Evolutionary conservation across 2,797 vertebrate species (phyloP).

Genomic region (Cichlasoma orientale): DNA sequence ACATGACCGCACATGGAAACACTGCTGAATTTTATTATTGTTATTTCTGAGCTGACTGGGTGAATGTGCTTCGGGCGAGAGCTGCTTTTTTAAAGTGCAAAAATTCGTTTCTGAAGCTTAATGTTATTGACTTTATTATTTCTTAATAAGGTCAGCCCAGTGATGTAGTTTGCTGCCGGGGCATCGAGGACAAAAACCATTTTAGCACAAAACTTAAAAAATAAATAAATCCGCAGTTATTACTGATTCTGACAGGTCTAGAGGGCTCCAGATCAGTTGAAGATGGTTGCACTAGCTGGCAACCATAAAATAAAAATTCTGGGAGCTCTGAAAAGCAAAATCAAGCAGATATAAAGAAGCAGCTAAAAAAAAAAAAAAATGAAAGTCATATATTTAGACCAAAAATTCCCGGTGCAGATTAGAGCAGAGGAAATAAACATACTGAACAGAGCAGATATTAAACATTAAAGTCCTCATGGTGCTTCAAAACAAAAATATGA

Average conservation of each 20-base stretch:
- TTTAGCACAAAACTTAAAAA: neutral
- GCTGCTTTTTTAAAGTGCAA: neutral
- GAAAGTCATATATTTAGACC: conserved; percentile 3
- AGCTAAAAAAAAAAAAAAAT: neutral
- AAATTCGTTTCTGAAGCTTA: neutral
- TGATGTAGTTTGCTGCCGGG: neutral
- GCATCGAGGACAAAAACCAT: neutral
- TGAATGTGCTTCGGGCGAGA: neutral
- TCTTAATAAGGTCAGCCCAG: neutral
- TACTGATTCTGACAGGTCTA: neutral
- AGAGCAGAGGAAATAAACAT: conserved; percentile 16
- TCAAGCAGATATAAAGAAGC: neutral
- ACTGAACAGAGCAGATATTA: conserved; percentile 16
- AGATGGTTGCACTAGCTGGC: neutral
- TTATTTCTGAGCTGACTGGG: neutral
- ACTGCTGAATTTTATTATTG: neutral
- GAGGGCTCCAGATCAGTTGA: neutral
- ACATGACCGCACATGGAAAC: neutral
- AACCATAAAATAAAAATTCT: neutral
- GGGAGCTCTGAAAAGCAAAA: neutral
- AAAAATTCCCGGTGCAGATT: neutral
- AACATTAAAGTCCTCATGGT: neutral
- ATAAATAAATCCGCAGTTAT: neutral
- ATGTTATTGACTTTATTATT: neutral
- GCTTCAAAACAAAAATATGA: conserved; percentile 34